Evolutionary conservation across 2,797 vertebrate species (phyloP).

Genomic region (Petrocephalus sullivani): DNA sequence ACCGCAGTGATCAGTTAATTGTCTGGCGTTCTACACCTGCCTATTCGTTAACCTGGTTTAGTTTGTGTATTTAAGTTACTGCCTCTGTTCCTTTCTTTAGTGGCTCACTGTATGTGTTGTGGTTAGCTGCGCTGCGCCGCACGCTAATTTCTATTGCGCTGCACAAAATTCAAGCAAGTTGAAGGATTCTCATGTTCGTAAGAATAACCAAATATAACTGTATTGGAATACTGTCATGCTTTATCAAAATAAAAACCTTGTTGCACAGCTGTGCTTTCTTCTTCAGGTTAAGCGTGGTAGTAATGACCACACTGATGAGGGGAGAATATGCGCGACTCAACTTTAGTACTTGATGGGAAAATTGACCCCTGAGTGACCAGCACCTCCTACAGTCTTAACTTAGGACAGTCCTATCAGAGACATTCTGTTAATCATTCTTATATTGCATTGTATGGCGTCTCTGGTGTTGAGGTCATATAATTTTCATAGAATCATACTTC

Average conservation of each 20-base stretch:
- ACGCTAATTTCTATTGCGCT: background rate
- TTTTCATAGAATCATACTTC: background rate
- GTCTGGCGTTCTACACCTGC: too few relatives aligned
- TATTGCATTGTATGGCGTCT: background rate
- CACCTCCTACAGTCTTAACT: background rate
- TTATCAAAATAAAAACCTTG: background rate
- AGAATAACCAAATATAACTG: background rate
- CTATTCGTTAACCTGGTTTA: too few relatives aligned
- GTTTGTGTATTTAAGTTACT: too few relatives aligned
- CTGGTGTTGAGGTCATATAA: background rate
- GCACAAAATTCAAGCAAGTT: background rate
- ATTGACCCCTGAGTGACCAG: background rate
- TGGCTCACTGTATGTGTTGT: too few relatives aligned
- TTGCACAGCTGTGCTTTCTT: background rate
- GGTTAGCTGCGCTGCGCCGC: too few relatives aligned
- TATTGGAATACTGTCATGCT: background rate
- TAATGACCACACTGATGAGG: background rate
- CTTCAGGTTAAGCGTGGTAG: background rate
- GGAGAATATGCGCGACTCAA: background rate
- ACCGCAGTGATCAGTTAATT: too few relatives aligned
- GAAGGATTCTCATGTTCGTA: background rate
- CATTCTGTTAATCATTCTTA: background rate
- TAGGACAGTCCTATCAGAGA: background rate
- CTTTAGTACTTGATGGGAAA: background rate
- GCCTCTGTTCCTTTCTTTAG: too few relatives aligned